Evolutionary conservation across 2,797 vertebrate species (phyloP).

Genomic region (Pseudochaenichthys georgianus): DNA sequence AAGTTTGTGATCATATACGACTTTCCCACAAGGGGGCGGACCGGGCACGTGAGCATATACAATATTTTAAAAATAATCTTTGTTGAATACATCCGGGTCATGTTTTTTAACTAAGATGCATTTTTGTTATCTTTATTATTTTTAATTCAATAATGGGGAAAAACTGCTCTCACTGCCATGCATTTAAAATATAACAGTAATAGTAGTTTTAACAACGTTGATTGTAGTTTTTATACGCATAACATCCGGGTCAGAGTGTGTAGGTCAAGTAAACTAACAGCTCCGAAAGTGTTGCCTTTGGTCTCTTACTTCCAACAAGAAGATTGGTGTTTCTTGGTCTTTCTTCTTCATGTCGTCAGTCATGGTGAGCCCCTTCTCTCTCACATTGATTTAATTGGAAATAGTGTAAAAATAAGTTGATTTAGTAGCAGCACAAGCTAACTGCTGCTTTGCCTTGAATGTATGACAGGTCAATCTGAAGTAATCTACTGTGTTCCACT

Average conservation of each 20-base stretch:
- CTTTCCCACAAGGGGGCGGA: background rate
- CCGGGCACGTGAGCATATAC: background rate
- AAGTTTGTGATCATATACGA: background rate
- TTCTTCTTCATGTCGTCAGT: background rate
- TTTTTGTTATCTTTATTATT: too few species aligned
- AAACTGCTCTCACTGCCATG: too few species aligned
- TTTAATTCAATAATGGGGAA: too few species aligned
- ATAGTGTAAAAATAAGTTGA: background rate
- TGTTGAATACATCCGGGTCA: conserved; percentile 58
- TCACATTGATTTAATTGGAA: background rate
- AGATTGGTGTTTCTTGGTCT: background rate
- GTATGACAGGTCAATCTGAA: background rate
- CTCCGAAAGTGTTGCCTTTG: fast-evolving
- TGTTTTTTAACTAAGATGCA: too few species aligned
- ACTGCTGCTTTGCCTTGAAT: background rate
- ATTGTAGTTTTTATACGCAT: too few species aligned
- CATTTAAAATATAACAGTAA: too few species aligned
- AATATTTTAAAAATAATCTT: background rate
- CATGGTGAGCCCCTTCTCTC: conserved; percentile 46
- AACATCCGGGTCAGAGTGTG: conserved; percentile 56
- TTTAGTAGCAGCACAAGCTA: conserved; percentile 2
- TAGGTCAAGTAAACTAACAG: background rate
- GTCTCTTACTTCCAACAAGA: background rate
- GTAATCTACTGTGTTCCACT: background rate
- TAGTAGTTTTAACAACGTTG: too few species aligned